Percentiles rank a stretch among this genome's conserved stretches.
Conservation (phyloP, 2,113 vertebrate genomes). For the pig (Sus scrofa) region T2T-Sscrofa CM000817.6:33604501-33605000, state of each 20-base stretch:
- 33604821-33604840: neutral
- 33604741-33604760: neutral
- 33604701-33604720: neutral
- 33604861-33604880: neutral
- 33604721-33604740: neutral
- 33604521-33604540: neutral
- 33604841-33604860: fast-evolving
- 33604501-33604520: too few species aligned
- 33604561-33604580: neutral
- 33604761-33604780: neutral
- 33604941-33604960: too few species aligned
- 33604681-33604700: neutral
- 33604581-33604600: neutral
- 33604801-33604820: neutral
- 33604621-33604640: neutral
- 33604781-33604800: too few species aligned
- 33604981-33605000: neutral
- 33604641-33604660: neutral
- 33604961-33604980: fast-evolving
- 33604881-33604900: neutral
- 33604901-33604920: neutral
- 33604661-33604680: neutral
- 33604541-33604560: neutral
- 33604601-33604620: neutral
- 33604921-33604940: neutral